phyloP scores from a whole-genome alignment of 2,888 invertebrate species.

The Melanchra persicariae region DNA sequence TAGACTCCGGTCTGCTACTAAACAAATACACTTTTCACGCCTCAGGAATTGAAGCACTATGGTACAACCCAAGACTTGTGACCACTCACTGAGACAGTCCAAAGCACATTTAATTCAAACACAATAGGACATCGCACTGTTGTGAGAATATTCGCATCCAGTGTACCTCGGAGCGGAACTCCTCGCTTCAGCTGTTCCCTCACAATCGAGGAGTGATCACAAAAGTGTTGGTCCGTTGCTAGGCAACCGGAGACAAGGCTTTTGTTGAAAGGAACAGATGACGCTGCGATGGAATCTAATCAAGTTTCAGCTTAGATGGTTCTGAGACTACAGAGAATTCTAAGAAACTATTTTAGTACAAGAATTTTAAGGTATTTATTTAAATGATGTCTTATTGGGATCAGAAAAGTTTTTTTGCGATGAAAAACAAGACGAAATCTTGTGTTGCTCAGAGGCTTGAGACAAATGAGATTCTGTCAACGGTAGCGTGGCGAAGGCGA shows the following conservation, averaged over 20 bases:
- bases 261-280: slow-evolving; percentile 4
- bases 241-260: slow-evolving; percentile 21
- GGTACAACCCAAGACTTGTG: not conserved
- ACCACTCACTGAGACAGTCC: not conserved
- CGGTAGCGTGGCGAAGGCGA: too few species aligned
- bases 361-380: not conserved
- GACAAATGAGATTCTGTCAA: too few species aligned
- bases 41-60: too few species aligned
- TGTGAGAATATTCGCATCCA: slow-evolving; percentile 3
- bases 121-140: not conserved
- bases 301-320: not conserved
- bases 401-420: not conserved
- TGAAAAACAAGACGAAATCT: not conserved
- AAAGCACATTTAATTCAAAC: not conserved
- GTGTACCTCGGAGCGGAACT: not conserved
- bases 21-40: too few species aligned
- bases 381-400: not conserved
- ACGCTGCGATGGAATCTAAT: not conserved
- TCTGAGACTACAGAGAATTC: not conserved
- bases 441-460: too few species aligned
- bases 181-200: not conserved
- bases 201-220: slow-evolving; percentile 26
- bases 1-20: too few species aligned
- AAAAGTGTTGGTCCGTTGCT: slow-evolving; percentile 29
- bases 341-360: not conserved